A percentile compares a stretch with the other conserved stretches of the same genome.
phyloP scores from a whole-genome alignment of 2,888 invertebrate species.

The Zygogramma bicolorata region DNA sequence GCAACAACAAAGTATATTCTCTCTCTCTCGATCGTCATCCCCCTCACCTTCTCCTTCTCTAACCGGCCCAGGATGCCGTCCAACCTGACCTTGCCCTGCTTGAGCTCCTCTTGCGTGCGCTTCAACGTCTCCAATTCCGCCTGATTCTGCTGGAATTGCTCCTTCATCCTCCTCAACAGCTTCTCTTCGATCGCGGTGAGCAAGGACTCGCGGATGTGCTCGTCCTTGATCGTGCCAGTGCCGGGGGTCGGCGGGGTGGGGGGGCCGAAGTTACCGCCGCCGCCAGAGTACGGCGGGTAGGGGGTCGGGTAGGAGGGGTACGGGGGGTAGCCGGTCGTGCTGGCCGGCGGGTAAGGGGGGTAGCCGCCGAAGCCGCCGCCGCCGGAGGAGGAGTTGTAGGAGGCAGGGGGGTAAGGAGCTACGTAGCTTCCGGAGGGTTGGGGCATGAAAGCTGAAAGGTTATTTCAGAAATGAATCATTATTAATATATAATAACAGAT shows the following conservation, averaged over 20 bases:
- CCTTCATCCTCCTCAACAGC: slow-evolving; percentile 85
- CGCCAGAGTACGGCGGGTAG: slow-evolving; percentile 55
- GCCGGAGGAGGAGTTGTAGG: slow-evolving; percentile 38
- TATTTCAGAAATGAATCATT: neutral
- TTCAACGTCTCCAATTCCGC: slow-evolving; percentile 92
- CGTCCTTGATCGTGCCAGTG: slow-evolving; percentile 91
- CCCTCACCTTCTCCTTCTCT: slow-evolving; percentile 76
- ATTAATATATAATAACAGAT: no score
- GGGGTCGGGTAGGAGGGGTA: slow-evolving; percentile 44
- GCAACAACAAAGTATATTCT: no score
- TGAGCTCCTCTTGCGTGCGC: slow-evolving; percentile 87
- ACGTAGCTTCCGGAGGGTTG: slow-evolving; percentile 58
- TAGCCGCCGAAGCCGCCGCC: slow-evolving; percentile 43
- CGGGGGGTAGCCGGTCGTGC: slow-evolving; percentile 35
- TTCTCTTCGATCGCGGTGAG: slow-evolving; percentile 97
- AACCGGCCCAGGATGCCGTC: slow-evolving; percentile 83
- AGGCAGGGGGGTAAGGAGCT: slow-evolving; percentile 51
- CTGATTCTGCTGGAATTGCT: slow-evolving; percentile 90
- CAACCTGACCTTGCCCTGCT: slow-evolving; percentile 85
- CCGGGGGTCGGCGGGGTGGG: slow-evolving; percentile 61
- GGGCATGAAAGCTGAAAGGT: slow-evolving; percentile 65
- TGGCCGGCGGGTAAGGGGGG: slow-evolving; percentile 48
- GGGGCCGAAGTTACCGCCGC: slow-evolving; percentile 35
- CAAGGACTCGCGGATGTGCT: slow-evolving; percentile 93
- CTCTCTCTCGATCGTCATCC: no score